Base-by-base conservation (phyloP, 2,888 invertebrate species). In the Eustalomyia histrio region DNA sequence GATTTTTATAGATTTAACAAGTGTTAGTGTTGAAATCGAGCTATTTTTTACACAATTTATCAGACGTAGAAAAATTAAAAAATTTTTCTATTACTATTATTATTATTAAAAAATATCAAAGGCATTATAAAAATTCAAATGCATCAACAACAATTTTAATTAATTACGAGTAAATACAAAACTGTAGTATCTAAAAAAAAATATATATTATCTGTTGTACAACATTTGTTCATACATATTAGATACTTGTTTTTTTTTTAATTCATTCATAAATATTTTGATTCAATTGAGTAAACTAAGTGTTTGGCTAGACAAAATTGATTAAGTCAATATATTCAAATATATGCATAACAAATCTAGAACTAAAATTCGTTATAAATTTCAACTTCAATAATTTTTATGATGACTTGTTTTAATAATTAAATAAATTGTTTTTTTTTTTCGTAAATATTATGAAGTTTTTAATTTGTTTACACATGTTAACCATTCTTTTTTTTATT, bases 351-450 rank as follows among this genome's bases (percentile, higher is more conserved):
- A 35, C 10, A 39, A 39, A 39, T 39, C 1, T 39, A 39, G 39
- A 39, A 12, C 10, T 39, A 2, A 12, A 12, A 12, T 14, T 39
- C 12, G 10, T 12, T 39, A 39, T 12, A 39, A 12, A 57, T 8
- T 33, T 61, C 12, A 47, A 64, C 61, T 52, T 52, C 16, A 17
- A 53, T 58, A 64, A 52, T 53, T 85, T 47, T 47, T n/a, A n/a
- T 29, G 29, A 29, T 29, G 29, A 29, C 7, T 6, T 29, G 29
- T 47, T 47, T 47, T 47, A n/a, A n/a, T 47, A 47, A n/a, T 47
- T 14, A 10, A 47, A 43, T 43, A 14, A 43, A n/a, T n/a, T 5
- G 0, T 14, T 43, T 43, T 47, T 47, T 47, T 47, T 47, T n/a
- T n/a, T 47, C 6, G n/a, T 14, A 29, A 29, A 14, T 47, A n/a